A percentile compares a stretch with the other conserved stretches of the same genome.
phyloP scores from a whole-genome alignment of 2,113 vertebrate genomes.

The Dipodomys merriami region DNA sequence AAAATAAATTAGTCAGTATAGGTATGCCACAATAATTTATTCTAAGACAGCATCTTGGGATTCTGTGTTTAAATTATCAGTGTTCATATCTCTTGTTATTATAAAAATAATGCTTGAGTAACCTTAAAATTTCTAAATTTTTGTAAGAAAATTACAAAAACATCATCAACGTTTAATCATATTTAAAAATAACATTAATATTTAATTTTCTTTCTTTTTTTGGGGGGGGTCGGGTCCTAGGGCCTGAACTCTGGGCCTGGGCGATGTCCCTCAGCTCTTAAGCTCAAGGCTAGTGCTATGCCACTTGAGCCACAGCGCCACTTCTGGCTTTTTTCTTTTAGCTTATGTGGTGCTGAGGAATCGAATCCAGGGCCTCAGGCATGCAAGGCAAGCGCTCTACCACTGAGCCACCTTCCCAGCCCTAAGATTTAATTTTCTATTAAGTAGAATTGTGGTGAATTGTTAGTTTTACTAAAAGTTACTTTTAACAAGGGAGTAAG shows the following conservation, averaged over 20 bases:
- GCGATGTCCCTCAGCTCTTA: too few relatives aligned
- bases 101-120: conserved; percentile 11
- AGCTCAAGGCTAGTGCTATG: too few relatives aligned
- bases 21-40: neutral
- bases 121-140: neutral
- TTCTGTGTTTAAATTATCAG: neutral
- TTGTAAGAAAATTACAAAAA: neutral
- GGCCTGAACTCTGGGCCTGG: too few relatives aligned
- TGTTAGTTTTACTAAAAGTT: neutral
- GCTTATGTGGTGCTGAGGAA: too few relatives aligned
- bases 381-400: too few relatives aligned
- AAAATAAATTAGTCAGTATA: neutral
- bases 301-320: too few relatives aligned
- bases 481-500: neutral
- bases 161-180: neutral
- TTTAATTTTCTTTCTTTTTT: neutral
- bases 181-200: conserved; percentile 3
- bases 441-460: neutral
- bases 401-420: too few relatives aligned
- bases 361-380: too few relatives aligned
- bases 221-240: too few relatives aligned
- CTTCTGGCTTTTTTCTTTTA: too few relatives aligned
- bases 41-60: neutral
- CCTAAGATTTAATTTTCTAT: neutral
- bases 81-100: neutral